These are phyloP conservation scores for Netelia melanura DNA, from an alignment of 2,888 invertebrate genomes.

Conservation along the genomic window DNA sequence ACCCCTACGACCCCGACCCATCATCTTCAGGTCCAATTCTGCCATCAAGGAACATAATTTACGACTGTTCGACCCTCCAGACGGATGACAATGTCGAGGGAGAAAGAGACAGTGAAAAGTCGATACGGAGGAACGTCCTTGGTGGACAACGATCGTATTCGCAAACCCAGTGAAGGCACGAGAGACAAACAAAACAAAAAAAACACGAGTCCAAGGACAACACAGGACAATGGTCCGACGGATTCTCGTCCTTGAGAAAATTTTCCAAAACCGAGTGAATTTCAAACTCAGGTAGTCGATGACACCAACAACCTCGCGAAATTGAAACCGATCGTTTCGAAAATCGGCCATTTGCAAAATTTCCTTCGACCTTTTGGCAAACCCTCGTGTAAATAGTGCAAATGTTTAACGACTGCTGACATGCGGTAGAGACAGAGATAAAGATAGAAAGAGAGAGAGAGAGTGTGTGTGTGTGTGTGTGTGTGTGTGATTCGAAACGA, in stretches of 20 bases:
- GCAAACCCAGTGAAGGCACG: background rate
- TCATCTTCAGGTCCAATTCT: slow-evolving; percentile 79
- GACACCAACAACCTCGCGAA: background rate
- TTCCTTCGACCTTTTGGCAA: background rate
- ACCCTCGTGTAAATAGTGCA: slow-evolving; percentile 53
- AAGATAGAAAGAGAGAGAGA: slow-evolving; percentile 6
- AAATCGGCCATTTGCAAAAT: background rate
- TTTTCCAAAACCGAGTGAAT: too few species aligned
- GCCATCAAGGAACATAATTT: slow-evolving; percentile 78
- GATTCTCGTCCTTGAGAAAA: too few species aligned
- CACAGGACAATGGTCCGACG: too few species aligned
- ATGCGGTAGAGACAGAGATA: slow-evolving; percentile 9
- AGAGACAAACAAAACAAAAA: background rate
- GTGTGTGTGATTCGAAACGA: background rate
- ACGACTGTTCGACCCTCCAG: background rate
- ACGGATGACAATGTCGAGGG: background rate
- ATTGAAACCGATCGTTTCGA: background rate
- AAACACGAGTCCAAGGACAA: background rate
- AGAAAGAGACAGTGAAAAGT: background rate
- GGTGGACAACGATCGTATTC: too few species aligned
- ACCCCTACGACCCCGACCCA: slow-evolving; percentile 81
- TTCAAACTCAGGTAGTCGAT: too few species aligned
- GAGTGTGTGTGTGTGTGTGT: background rate
- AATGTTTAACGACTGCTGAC: background rate
- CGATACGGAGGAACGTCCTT: background rate